phyloP scores from a whole-genome alignment of 1,140 invertebrate genomes.

The Cheumatopsyche charites region DNA sequence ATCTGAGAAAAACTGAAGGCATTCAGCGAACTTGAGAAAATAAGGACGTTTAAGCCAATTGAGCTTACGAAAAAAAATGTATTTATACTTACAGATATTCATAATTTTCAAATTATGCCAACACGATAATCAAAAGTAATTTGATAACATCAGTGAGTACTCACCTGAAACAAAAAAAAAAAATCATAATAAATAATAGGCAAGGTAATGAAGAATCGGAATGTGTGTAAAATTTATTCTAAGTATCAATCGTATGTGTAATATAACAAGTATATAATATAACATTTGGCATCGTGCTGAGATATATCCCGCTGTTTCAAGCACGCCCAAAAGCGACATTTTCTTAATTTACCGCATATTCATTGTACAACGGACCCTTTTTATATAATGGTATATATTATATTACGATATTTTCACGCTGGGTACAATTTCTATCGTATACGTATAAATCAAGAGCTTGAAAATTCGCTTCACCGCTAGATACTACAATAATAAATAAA shows the following conservation, averaged over 20 bases:
- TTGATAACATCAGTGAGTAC: neutral
- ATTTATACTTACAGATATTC: neutral
- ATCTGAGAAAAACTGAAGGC: too few relatives aligned
- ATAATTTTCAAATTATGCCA: neutral
- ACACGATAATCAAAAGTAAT: neutral
- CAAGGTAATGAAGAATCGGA: too few relatives aligned
- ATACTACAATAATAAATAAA: too few relatives aligned
- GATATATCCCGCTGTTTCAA: neutral
- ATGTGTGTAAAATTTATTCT: neutral
- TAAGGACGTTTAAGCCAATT: too few relatives aligned
- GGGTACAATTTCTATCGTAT: too few relatives aligned
- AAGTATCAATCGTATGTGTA: neutral
- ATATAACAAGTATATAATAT: neutral
- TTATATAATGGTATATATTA: too few relatives aligned
- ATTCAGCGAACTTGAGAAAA: too few relatives aligned
- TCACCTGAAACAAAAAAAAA: conserved; percentile 29
- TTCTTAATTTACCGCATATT: conserved; percentile 3
- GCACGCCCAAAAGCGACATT: neutral
- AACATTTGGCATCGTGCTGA: neutral
- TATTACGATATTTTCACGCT: too few relatives aligned
- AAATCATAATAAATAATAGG: too few relatives aligned
- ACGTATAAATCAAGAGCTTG: too few relatives aligned
- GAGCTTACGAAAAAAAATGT: too few relatives aligned
- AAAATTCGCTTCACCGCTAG: too few relatives aligned
- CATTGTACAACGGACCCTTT: neutral